Evolutionary conservation across 1,140 invertebrate genomes (phyloP).

Genomic region (Drosophila subobscura): DNA sequence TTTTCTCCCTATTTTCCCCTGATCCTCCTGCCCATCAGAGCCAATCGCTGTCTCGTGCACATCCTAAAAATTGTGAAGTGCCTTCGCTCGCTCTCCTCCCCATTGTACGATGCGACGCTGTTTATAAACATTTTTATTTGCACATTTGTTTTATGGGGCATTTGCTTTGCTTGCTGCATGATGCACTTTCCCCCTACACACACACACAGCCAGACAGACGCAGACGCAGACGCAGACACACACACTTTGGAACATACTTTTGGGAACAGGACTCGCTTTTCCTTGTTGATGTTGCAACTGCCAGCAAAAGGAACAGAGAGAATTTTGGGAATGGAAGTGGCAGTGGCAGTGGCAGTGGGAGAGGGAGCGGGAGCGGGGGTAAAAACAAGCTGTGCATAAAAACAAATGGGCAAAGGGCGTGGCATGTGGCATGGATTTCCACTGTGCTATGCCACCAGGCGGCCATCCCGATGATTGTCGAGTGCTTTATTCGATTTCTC

Average conservation of each 20-base stretch:
- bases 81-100: too few relatives aligned
- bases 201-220: too few relatives aligned
- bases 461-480: constrained; percentile 45
- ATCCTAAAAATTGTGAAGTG: too few relatives aligned
- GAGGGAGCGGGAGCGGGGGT: too few relatives aligned
- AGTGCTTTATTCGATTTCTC: constrained; percentile 61
- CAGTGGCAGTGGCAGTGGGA: background rate
- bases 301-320: constrained; percentile 1
- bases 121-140: constrained; percentile 57
- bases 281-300: constrained; percentile 41
- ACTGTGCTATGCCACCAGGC: constrained; percentile 1
- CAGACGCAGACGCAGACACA: too few relatives aligned
- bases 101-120: constrained; percentile 41
- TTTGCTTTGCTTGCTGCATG: constrained; percentile 48
- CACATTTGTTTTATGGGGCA: constrained; percentile 52
- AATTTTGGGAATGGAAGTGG: background rate
- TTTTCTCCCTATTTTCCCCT: constrained; percentile 7
- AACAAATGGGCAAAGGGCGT: constrained; percentile 50
- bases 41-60: constrained; percentile 30
- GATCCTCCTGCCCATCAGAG: constrained; percentile 1
- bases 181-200: constrained; percentile 31
- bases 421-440: constrained; percentile 11
- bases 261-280: constrained; percentile 20
- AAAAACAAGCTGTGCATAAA: constrained; percentile 33
- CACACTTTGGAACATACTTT: background rate